Conservation (phyloP, 1,140 invertebrate genomes). For the Bombus waltoni region DNA sequence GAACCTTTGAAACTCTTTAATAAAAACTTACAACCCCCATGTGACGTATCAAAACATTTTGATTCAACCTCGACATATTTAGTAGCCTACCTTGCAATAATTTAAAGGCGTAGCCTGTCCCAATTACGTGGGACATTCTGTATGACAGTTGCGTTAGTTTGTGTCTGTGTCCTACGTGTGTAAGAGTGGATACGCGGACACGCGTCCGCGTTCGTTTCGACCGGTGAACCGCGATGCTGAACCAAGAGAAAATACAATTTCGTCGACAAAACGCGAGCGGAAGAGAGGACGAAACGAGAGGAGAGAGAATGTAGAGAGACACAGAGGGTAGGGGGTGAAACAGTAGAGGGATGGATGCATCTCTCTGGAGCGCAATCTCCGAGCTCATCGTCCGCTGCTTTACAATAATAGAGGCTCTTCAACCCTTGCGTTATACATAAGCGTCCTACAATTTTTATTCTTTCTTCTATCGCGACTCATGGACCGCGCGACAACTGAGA, state of each 20-base stretch:
- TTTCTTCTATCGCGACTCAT: neutral
- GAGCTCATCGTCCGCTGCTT: constrained; percentile 62
- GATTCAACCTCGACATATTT: no score
- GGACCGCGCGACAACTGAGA: neutral
- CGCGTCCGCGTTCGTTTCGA: constrained; percentile 25
- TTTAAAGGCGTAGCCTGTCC: neutral
- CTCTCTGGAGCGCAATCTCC: constrained; percentile 58
- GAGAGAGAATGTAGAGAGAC: constrained; percentile 71
- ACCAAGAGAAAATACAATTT: constrained; percentile 69
- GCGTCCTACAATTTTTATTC: constrained; percentile 42
- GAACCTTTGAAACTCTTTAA: no score
- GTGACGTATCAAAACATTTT: no score
- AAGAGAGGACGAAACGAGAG: constrained; percentile 66
- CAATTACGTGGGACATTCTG: neutral
- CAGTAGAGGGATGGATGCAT: constrained; percentile 14
- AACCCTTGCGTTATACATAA: constrained; percentile 57
- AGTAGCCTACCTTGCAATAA: no score
- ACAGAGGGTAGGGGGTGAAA: neutral
- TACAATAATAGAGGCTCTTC: constrained; percentile 63
- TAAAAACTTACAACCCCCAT: no score
- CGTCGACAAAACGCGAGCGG: constrained; percentile 71
- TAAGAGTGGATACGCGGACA: neutral
- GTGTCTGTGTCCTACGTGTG: neutral
- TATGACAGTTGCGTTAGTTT: neutral
- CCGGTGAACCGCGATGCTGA: constrained; percentile 16